Conservation (phyloP, 1,140 invertebrate genomes). For the Bacillus rossius region DNA sequence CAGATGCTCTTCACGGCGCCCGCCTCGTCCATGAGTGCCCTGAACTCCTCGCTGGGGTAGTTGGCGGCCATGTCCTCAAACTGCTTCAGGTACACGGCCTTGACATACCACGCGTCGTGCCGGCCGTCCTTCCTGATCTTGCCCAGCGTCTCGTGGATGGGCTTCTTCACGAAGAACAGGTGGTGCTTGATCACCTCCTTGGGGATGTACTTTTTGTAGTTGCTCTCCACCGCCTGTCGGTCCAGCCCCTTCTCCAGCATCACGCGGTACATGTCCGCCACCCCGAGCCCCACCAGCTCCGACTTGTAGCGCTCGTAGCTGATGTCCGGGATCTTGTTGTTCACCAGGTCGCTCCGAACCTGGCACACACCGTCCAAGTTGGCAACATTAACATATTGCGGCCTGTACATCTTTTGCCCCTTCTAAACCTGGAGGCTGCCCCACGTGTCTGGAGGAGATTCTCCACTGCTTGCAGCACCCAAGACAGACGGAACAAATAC, state of each 20-base stretch:
- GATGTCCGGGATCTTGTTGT: slow-evolving; percentile 71
- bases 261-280: slow-evolving; percentile 73
- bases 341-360: slow-evolving; percentile 64
- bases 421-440: too few species aligned
- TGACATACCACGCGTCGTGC: slow-evolving; percentile 59
- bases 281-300: slow-evolving; percentile 72
- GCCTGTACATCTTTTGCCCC: too few species aligned
- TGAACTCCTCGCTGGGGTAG: slow-evolving; percentile 73
- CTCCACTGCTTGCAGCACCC: too few species aligned
- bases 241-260: slow-evolving; percentile 63
- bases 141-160: slow-evolving; percentile 60
- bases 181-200: slow-evolving; percentile 67
- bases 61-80: slow-evolving; percentile 69
- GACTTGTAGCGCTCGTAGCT: slow-evolving; percentile 65
- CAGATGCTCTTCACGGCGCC: slow-evolving; percentile 51
- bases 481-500: too few species aligned
- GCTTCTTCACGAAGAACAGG: slow-evolving; percentile 66
- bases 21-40: slow-evolving; percentile 57
- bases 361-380: too few species aligned
- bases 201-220: slow-evolving; percentile 77
- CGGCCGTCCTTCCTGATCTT: slow-evolving; percentile 44
- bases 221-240: slow-evolving; percentile 58
- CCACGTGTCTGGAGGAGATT: too few species aligned
- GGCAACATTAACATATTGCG: too few species aligned
- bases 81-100: slow-evolving; percentile 71